Conservation (phyloP, 2,113 vertebrate species). For the Bufo gargarizans region DNA sequence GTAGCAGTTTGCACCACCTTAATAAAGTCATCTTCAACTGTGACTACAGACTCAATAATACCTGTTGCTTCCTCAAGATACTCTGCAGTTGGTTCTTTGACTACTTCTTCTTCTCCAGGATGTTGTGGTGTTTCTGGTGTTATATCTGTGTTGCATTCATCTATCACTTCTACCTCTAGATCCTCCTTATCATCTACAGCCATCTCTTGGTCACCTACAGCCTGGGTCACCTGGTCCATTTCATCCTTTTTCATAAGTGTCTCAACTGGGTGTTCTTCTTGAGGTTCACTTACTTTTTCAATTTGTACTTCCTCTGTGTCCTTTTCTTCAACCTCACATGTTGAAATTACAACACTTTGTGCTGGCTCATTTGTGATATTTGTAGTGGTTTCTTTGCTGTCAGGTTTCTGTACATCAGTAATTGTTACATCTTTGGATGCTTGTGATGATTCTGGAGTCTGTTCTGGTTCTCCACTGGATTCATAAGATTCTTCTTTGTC, state of each 20-base stretch:
- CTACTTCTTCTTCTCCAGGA: conserved; percentile 19
- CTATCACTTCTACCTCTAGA: conserved; percentile 67
- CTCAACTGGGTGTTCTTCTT: conserved; percentile 45
- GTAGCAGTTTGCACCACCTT: conserved; percentile 94
- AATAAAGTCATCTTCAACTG: conserved; percentile 97
- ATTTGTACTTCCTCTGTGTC: conserved; percentile 70
- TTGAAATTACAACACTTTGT: conserved; percentile 50
- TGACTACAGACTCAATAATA: conserved; percentile 93
- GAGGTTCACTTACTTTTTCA: conserved; percentile 68
- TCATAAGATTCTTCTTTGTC: conserved; percentile 97
- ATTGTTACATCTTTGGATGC: conserved; percentile 57
- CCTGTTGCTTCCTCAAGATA: conserved; percentile 74
- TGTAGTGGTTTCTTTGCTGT: conserved; percentile 67
- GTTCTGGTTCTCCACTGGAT: conserved; percentile 79
- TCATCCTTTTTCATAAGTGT: conserved; percentile 20
- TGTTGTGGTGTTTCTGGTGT: conserved; percentile 66
- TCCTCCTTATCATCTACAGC: conserved; percentile 59
- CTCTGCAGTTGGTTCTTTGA: conserved; percentile 65
- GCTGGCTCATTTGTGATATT: conserved; percentile 63
- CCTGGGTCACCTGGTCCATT: conserved; percentile 2
- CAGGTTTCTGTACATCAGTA: conserved; percentile 72
- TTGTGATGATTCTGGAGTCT: conserved; percentile 64
- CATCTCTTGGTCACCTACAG: background rate
- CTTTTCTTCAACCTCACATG: conserved; percentile 62
- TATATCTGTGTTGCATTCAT: conserved; percentile 70